Conservation (phyloP, 2,888 invertebrate species). For the Myathropa florea region DNA sequence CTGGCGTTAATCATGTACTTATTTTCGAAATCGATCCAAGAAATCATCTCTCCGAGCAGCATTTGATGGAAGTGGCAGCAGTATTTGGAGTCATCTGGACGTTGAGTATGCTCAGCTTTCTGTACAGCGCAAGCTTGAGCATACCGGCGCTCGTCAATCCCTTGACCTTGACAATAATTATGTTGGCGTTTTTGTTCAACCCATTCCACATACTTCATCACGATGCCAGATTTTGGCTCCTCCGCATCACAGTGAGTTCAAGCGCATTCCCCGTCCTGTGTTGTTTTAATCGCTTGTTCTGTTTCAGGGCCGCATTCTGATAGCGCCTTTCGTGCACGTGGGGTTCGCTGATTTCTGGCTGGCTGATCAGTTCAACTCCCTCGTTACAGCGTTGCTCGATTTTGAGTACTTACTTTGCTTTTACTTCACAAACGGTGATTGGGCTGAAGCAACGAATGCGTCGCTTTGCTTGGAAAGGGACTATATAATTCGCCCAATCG, state of each 20-base stretch:
- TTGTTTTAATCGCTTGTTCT: constrained; percentile 7
- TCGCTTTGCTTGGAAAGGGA: constrained; percentile 87
- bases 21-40: constrained; percentile 98
- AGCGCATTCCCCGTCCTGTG: neutral
- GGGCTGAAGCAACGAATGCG: constrained; percentile 84
- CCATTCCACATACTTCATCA: constrained; percentile 95
- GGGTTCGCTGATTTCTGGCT: constrained; percentile 99
- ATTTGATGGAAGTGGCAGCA: constrained; percentile 95
- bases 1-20: constrained; percentile 98
- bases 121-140: constrained; percentile 89
- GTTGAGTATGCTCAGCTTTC: constrained; percentile 87
- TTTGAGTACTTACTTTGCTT: constrained; percentile 97
- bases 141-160: constrained; percentile 97
- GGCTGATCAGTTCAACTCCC: constrained; percentile 97
- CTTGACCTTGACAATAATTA: constrained; percentile 89
- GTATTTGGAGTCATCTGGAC: constrained; percentile 98
- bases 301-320: constrained; percentile 89
- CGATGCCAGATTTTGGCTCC: constrained; percentile 96
- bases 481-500: constrained; percentile 89
- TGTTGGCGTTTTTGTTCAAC: constrained; percentile 93
- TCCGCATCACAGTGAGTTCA: constrained; percentile 90
- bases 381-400: constrained; percentile 94
- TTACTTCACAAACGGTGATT: constrained; percentile 90
- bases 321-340: constrained; percentile 96
- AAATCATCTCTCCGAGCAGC: constrained; percentile 95